These are phyloP conservation scores for Lasius platythorax DNA, from an alignment of 2,888 invertebrate genomes.

Conservation along the genomic window DNA sequence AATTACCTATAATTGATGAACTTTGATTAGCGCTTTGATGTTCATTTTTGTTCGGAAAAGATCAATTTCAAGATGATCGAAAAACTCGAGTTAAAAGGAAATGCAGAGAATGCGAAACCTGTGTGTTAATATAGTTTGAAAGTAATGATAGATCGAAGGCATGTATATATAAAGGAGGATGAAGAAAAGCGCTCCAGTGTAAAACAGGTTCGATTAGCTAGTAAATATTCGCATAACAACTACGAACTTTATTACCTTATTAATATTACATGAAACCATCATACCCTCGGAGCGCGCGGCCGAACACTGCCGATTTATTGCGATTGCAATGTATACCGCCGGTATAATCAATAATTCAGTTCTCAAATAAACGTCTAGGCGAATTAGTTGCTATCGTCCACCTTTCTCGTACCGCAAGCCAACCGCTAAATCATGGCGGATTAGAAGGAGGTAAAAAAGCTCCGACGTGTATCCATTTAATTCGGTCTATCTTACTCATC, in stretches of 20 bases:
- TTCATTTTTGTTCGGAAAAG: background rate
- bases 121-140: background rate
- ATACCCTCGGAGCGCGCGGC: conserved; percentile 41
- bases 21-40: background rate
- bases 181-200: conserved; percentile 20
- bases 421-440: conserved; percentile 49
- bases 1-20: background rate
- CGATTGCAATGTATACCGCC: conserved; percentile 32
- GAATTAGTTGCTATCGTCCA: conserved; percentile 54
- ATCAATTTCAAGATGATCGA: background rate
- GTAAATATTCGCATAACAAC: conserved; percentile 57
- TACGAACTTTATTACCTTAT: conserved; percentile 60
- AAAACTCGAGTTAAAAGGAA: background rate
- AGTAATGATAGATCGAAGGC: background rate
- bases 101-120: background rate
- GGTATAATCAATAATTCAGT: conserved; percentile 58
- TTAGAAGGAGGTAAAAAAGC: conserved; percentile 29
- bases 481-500: conserved; percentile 44
- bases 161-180: background rate
- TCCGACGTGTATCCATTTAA: conserved; percentile 51
- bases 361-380: conserved; percentile 56
- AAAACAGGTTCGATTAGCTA: conserved; percentile 51
- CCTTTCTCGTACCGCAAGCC: conserved; percentile 36
- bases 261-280: conserved; percentile 65
- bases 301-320: conserved; percentile 59